phyloP scores from a whole-genome alignment of 64 coral and sea anemone species.

The Pachyseris speciosa region DNA sequence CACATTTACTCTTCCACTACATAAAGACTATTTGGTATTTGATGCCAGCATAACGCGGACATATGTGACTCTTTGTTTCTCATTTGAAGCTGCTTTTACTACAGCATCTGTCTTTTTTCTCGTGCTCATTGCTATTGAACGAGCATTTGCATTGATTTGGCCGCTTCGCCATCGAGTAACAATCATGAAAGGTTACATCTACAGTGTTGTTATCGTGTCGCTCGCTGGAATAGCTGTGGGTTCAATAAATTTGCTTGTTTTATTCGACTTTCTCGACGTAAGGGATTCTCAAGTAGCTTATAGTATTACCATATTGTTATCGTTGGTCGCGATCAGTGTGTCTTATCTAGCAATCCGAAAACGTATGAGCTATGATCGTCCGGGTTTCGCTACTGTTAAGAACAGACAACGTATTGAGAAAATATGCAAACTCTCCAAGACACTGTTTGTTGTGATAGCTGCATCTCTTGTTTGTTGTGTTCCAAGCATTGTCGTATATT shows the following conservation, averaged over 20 bases:
- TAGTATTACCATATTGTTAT: neutral
- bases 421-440: neutral
- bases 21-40: no score
- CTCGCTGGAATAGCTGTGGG: neutral
- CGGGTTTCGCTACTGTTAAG: neutral
- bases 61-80: no score
- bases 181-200: conserved; percentile 4
- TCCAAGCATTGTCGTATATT: neutral
- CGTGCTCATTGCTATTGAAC: conserved; percentile 52
- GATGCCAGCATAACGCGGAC: no score
- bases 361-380: neutral
- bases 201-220: neutral
- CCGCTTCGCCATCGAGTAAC: conserved; percentile 58
- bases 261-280: neutral
- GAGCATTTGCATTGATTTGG: no score
- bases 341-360: neutral
- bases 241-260: neutral
- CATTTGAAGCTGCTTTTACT: no score
- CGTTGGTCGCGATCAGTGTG: neutral
- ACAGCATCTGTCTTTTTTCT: neutral
- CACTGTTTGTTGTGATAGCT: no score
- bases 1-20: no score
- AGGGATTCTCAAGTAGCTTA: neutral
- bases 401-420: neutral
- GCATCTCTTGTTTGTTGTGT: no score